Evolutionary conservation across 2,113 vertebrate species (phyloP).

Genomic region (Takifugu bimaculatus): DNA sequence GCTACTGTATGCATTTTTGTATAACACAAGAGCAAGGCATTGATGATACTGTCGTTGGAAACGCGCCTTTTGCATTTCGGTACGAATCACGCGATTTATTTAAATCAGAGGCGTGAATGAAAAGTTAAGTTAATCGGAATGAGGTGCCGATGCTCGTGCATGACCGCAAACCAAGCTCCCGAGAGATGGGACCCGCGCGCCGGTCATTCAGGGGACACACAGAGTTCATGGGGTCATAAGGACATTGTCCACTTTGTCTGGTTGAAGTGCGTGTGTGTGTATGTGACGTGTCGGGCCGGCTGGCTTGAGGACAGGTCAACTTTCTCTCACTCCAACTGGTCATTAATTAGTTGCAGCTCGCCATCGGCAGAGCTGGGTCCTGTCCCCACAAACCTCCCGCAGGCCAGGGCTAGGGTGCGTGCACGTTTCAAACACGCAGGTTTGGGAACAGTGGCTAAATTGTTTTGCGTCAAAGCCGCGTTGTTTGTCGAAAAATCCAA

Average conservation of each 20-base stretch:
- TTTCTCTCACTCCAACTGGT: constrained; percentile 65
- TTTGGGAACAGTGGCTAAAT: not conserved
- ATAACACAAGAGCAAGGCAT: too few species aligned
- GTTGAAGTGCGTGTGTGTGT: constrained; percentile 49
- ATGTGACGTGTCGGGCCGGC: constrained; percentile 47
- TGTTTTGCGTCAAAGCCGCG: too few species aligned
- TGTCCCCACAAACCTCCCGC: constrained; percentile 2
- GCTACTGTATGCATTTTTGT: too few species aligned
- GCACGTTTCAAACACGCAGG: constrained; percentile 16
- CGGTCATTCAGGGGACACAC: constrained; percentile 56
- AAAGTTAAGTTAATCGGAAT: too few species aligned
- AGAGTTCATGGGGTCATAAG: constrained; percentile 62
- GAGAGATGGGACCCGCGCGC: constrained; percentile 18
- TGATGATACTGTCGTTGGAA: too few species aligned
- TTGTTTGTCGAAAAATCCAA: too few species aligned
- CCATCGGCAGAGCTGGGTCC: constrained; percentile 22
- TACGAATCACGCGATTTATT: too few species aligned
- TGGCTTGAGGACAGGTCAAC: constrained; percentile 70
- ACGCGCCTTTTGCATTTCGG: too few species aligned
- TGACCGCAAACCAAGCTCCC: constrained; percentile 7
- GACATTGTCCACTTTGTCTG: constrained; percentile 72
- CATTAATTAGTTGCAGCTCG: constrained; percentile 61
- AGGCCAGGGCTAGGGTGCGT: constrained; percentile 2
- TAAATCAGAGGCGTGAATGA: too few species aligned
- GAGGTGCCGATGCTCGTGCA: not conserved